phyloP scores from a whole-genome alignment of 2,797 vertebrate species.

The Rhodeus uyekii region DNA sequence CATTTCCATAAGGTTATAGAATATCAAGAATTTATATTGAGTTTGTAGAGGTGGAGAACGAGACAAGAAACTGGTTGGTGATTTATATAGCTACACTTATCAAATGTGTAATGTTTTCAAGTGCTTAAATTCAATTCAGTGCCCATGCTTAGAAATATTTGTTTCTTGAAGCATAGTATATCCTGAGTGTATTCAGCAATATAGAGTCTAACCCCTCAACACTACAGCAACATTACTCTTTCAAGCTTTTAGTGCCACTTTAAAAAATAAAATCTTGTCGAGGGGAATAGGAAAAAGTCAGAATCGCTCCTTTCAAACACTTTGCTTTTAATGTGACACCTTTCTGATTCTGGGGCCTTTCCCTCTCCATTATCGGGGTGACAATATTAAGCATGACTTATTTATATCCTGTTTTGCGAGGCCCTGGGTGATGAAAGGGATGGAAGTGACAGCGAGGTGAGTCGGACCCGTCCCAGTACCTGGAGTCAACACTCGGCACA shows the following conservation, averaged over 20 bases:
- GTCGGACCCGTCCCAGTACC: slow-evolving; percentile 52
- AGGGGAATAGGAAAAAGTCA: slow-evolving; percentile 57
- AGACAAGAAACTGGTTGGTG: neutral
- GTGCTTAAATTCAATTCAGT: slow-evolving; percentile 58
- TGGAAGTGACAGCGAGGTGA: slow-evolving; percentile 60
- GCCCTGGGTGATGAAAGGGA: slow-evolving; percentile 56
- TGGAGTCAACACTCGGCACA: slow-evolving; percentile 52
- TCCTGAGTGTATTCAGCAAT: slow-evolving; percentile 47
- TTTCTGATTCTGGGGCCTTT: slow-evolving; percentile 46
- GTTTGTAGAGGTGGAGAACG: neutral
- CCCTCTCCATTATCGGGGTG: slow-evolving; percentile 52
- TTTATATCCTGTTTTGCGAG: slow-evolving; percentile 68
- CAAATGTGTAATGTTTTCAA: slow-evolving; percentile 52
- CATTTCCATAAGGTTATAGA: too few relatives aligned
- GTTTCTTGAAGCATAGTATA: slow-evolving; percentile 13
- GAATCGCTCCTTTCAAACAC: slow-evolving; percentile 49
- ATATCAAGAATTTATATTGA: neutral
- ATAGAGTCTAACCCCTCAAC: slow-evolving; percentile 26
- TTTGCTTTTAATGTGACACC: slow-evolving; percentile 49
- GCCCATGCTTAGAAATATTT: slow-evolving; percentile 30
- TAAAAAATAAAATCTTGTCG: slow-evolving; percentile 76
- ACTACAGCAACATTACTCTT: slow-evolving; percentile 65
- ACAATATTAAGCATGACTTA: slow-evolving; percentile 77
- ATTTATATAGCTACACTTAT: neutral
- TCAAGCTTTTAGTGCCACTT: slow-evolving; percentile 79